Conservation (phyloP, 2,113 vertebrate species). For the Lonchura striata region DNA sequence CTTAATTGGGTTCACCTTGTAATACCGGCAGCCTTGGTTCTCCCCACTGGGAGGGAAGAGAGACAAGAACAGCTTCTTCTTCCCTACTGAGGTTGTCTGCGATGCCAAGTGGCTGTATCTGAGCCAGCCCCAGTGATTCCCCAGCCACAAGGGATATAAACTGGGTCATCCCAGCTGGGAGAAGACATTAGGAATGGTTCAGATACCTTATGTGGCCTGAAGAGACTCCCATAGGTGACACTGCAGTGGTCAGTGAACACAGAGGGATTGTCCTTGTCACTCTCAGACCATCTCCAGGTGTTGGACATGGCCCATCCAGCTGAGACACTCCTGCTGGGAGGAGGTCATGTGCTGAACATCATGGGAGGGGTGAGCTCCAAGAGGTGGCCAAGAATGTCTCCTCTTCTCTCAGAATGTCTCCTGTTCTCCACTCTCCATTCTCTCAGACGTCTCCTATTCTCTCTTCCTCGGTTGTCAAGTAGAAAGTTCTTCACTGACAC, state of each 20-base stretch:
- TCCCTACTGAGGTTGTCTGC: rapidly evolving
- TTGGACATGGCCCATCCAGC: no score
- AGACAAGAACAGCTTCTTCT: background rate
- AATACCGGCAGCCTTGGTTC: background rate
- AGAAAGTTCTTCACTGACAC: background rate
- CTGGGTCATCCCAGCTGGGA: background rate
- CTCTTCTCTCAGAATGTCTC: background rate
- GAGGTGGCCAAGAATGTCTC: background rate
- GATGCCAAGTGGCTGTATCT: background rate
- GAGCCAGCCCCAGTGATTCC: background rate
- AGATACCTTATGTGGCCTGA: background rate
- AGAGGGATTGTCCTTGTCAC: background rate
- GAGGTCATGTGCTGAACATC: background rate
- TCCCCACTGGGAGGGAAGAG: background rate
- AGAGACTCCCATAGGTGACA: background rate
- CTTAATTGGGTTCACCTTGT: background rate
- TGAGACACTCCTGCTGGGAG: background rate
- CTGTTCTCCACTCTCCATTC: no score
- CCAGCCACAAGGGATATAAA: background rate
- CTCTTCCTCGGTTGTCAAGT: background rate
- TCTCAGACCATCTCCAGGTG: background rate
- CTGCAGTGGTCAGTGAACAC: rapidly evolving
- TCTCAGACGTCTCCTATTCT: background rate
- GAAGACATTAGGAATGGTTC: background rate
- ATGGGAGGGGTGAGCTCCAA: background rate